These are phyloP conservation scores for Mesopsocus fuscifrons DNA, from an alignment of 2,888 invertebrate species.

Conservation along the genomic window DNA sequence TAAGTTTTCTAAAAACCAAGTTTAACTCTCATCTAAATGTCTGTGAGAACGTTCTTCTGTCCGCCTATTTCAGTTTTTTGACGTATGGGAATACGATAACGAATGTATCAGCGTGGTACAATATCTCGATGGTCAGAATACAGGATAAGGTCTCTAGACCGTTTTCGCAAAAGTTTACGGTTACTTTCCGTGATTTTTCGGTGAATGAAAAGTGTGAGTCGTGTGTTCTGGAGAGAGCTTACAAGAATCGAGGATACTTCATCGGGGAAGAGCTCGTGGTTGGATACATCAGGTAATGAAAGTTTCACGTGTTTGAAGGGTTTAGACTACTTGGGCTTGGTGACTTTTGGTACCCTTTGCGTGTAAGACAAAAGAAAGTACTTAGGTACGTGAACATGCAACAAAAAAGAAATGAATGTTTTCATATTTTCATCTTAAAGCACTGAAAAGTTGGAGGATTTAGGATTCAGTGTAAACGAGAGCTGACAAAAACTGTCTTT, in stretches of 20 bases:
- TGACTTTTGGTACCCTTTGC: too few species aligned
- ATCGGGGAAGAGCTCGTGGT: neutral
- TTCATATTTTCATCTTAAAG: too few species aligned
- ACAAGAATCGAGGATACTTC: conserved; percentile 1
- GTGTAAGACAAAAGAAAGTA: too few species aligned
- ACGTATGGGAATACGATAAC: neutral
- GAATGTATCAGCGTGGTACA: neutral
- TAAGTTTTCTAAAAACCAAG: neutral
- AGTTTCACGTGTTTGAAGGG: neutral
- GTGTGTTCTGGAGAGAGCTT: neutral
- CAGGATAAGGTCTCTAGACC: neutral
- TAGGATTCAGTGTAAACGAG: too few species aligned
- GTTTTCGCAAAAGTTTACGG: neutral
- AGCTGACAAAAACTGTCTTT: too few species aligned
- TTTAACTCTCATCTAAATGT: neutral
- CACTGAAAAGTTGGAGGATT: too few species aligned
- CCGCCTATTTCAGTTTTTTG: neutral
- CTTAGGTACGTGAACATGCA: too few species aligned
- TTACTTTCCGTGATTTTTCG: neutral
- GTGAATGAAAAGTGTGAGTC: neutral
- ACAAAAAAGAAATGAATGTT: too few species aligned
- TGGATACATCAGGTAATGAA: neutral
- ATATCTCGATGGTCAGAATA: neutral
- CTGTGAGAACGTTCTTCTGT: neutral
- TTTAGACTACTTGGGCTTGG: too few species aligned